Evolutionary conservation across 1,140 invertebrate species (phyloP).

Genomic region (Listronotus oregonensis): DNA sequence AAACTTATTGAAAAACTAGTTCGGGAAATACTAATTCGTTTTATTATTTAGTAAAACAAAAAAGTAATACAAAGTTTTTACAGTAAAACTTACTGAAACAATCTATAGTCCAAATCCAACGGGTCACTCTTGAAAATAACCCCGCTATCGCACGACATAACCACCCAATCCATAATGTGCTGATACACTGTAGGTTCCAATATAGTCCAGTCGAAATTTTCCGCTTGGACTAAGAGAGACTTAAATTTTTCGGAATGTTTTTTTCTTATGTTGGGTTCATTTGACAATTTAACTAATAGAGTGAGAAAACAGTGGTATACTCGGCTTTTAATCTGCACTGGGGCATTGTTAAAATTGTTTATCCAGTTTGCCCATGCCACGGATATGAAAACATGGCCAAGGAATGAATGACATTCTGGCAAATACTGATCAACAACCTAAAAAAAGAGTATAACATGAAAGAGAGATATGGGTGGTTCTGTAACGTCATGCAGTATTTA

Average conservation of each 20-base stretch:
- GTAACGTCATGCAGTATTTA: no score
- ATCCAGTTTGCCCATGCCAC: conserved; percentile 65
- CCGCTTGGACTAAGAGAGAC: conserved; percentile 64
- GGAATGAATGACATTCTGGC: conserved; percentile 72
- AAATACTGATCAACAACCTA: conserved; percentile 68
- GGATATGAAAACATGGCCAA: conserved; percentile 71
- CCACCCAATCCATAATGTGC: conserved; percentile 75
- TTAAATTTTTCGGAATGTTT: conserved; percentile 51
- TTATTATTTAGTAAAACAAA: no score
- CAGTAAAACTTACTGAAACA: conserved; percentile 56
- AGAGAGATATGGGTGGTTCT: no score
- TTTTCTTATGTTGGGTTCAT: conserved; percentile 72
- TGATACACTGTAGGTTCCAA: conserved; percentile 71
- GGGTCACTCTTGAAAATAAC: conserved; percentile 64
- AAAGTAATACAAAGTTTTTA: conserved; percentile 1
- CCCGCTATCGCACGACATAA: conserved; percentile 75
- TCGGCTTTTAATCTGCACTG: conserved; percentile 54
- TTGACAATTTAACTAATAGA: conserved; percentile 71
- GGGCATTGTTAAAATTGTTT: conserved; percentile 54
- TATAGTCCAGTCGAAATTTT: conserved; percentile 72
- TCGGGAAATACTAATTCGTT: no score
- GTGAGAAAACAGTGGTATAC: conserved; percentile 66
- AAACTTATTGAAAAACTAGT: no score
- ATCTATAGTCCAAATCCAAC: conserved; percentile 57
- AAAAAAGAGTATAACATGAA: no score